These are phyloP conservation scores for Eublepharis macularius DNA, from an alignment of 2,113 vertebrate genomes.

Conservation along the genomic window DNA sequence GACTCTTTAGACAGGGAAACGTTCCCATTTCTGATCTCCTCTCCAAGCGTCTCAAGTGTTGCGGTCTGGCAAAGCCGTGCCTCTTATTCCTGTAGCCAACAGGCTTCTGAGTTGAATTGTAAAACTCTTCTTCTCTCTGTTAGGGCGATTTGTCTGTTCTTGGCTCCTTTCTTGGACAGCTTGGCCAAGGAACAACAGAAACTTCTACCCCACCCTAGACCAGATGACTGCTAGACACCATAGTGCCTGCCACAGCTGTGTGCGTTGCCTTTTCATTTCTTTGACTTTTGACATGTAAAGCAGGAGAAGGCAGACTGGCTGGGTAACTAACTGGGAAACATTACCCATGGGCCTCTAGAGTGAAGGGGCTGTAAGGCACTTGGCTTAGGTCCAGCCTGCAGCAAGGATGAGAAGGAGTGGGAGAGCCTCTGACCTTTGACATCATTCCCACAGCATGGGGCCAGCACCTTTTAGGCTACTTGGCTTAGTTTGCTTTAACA, in stretches of 20 bases:
- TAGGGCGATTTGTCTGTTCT: neutral
- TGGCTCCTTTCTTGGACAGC: accelerated
- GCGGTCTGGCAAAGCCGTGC: neutral
- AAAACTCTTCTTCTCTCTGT: neutral
- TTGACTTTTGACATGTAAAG: no score
- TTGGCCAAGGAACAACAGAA: accelerated
- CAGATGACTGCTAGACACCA: neutral
- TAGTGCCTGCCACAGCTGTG: neutral
- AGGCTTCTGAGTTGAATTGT: neutral
- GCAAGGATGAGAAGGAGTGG: no score
- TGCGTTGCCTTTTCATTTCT: neutral
- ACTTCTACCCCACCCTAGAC: neutral
- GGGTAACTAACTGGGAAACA: no score
- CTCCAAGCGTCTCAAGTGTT: neutral
- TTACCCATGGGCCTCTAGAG: no score
- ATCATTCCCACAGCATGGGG: no score
- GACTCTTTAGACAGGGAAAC: neutral
- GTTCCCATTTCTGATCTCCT: neutral
- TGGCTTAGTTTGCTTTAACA: no score
- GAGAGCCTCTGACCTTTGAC: no score
- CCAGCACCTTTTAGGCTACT: no score
- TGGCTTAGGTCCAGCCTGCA: no score
- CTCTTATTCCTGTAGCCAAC: neutral
- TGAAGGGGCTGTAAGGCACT: no score
- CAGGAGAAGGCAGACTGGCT: no score